A percentile compares a stretch with the other conserved stretches of the same genome.
These are phyloP conservation scores for Alectura lathami DNA, from an alignment of 2,113 vertebrate genomes.

Conservation along the genomic window DNA sequence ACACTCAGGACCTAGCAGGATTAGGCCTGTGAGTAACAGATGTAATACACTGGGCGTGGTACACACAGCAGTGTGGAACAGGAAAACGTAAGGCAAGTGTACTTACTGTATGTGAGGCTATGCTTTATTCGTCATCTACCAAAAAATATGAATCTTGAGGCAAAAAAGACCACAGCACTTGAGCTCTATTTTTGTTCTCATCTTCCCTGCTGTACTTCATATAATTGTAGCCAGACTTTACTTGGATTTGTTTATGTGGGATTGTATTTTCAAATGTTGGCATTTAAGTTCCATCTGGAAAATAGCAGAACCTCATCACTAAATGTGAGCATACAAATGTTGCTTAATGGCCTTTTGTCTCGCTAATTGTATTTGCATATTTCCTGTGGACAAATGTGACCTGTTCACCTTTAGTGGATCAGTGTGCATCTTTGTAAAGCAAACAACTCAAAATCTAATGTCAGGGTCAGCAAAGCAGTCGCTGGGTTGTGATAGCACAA, in stretches of 20 bases:
- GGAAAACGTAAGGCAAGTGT: neutral
- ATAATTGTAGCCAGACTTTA: neutral
- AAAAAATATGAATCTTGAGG: neutral
- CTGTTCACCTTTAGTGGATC: neutral
- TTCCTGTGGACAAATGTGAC: neutral
- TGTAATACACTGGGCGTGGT: neutral
- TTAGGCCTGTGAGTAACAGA: neutral
- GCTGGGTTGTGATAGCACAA: neutral
- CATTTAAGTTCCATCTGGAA: constrained; percentile 52
- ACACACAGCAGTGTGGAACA: neutral
- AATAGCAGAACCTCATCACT: neutral
- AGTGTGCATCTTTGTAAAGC: neutral
- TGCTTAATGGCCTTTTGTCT: neutral
- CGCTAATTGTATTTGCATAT: neutral
- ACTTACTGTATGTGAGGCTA: rapidly evolving
- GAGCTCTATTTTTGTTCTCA: neutral
- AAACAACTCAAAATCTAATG: neutral
- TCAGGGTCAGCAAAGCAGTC: neutral
- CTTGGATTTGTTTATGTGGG: constrained; percentile 7
- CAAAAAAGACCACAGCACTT: neutral
- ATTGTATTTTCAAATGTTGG: neutral
- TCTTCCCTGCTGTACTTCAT: neutral
- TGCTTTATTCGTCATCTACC: neutral
- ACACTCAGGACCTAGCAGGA: neutral
- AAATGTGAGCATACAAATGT: neutral